Percentiles rank a stretch among this genome's conserved stretches.
These are phyloP conservation scores for Hydroisotoma schaefferi DNA, from an alignment of 2,888 invertebrate genomes.

Conservation along the genomic window DNA sequence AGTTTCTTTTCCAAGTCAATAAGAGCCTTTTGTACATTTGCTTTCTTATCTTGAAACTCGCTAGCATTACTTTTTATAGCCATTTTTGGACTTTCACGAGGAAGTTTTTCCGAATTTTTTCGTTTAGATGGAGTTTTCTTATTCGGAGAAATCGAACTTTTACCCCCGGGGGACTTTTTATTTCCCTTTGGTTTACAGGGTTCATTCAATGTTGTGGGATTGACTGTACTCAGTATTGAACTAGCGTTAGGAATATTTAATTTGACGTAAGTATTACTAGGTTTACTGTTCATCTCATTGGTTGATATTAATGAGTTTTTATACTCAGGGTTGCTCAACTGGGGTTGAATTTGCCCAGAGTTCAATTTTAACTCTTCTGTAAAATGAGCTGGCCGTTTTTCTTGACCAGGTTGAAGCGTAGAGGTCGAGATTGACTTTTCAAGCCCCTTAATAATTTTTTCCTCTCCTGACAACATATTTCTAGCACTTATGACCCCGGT, in stretches of 20 bases:
- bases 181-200: neutral
- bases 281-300: too few species aligned
- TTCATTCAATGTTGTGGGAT: neutral
- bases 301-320: too few species aligned
- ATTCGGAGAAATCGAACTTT: neutral
- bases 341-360: neutral
- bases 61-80: neutral
- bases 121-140: neutral
- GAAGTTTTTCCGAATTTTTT: neutral
- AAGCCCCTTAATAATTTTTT: conserved; percentile 30
- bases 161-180: neutral
- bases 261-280: conserved; percentile 5
- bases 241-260: neutral
- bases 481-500: conserved; percentile 61
- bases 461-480: conserved; percentile 34
- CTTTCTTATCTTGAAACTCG: conserved; percentile 13
- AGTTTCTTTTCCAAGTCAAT: conserved; percentile 25
- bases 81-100: neutral
- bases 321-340: neutral
- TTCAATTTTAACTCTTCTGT: too few species aligned
- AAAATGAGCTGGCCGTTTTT: too few species aligned
- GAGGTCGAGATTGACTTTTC: neutral
- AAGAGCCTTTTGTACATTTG: conserved; percentile 25
- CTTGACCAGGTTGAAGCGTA: too few species aligned
- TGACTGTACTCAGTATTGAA: neutral